Evolutionary conservation across 2,113 vertebrate species (phyloP).

Genomic region (Megaceryle torquata): DNA sequence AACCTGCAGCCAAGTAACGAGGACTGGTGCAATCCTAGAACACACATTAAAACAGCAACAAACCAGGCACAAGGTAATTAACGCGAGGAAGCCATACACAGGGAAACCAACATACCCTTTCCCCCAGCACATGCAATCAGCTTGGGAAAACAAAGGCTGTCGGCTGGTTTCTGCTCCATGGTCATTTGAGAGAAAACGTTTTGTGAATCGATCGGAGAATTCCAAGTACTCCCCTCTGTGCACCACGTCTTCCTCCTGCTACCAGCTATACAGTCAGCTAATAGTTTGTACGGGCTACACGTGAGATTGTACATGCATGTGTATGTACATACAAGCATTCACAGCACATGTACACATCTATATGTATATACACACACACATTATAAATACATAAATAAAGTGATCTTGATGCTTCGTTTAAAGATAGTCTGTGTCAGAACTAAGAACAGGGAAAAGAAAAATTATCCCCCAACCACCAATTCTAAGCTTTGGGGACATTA

Average conservation of each 20-base stretch:
- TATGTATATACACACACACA: background rate
- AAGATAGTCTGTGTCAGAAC: background rate
- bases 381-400: background rate
- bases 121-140: background rate
- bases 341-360: background rate
- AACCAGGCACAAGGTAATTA: background rate
- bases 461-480: background rate
- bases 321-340: background rate
- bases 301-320: background rate
- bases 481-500: background rate
- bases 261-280: background rate
- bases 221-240: rapidly evolving
- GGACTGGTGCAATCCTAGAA: slow-evolving; percentile 93
- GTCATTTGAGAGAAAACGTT: background rate
- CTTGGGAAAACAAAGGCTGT: background rate
- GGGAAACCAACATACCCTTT: background rate
- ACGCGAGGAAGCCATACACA: background rate
- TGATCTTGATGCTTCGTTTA: background rate
- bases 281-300: background rate
- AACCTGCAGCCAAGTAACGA: slow-evolving; percentile 91
- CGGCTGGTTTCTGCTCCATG: background rate
- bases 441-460: background rate
- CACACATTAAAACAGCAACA: background rate
- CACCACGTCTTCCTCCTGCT: background rate
- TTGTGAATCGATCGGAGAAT: background rate